Conservation (phyloP, 2,113 vertebrate genomes). For the Sorex fumeus region DNA sequence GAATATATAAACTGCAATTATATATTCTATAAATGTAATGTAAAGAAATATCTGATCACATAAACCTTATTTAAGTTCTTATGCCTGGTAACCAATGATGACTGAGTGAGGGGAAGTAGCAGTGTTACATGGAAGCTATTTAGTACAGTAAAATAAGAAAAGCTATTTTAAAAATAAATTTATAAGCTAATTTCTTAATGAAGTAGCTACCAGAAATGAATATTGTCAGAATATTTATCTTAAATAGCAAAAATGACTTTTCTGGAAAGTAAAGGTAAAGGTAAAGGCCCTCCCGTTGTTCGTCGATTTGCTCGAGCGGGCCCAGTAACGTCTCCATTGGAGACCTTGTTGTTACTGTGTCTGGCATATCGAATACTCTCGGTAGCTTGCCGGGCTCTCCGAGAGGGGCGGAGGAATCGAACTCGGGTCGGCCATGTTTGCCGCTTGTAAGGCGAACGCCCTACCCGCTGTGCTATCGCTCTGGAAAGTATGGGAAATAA, state of each 20-base stretch:
- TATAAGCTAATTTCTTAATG: neutral
- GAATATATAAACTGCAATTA: too few relatives aligned
- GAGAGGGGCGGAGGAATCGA: too few relatives aligned
- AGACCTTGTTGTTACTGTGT: too few relatives aligned
- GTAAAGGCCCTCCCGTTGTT: too few relatives aligned
- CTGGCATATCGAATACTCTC: too few relatives aligned
- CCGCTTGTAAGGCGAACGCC: too few relatives aligned
- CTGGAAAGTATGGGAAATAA: neutral
- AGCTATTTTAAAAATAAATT: neutral
- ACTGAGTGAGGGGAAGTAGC: neutral
- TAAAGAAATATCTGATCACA: neutral
- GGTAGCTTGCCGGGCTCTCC: too few relatives aligned
- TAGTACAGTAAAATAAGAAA: neutral
- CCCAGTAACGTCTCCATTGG: too few relatives aligned
- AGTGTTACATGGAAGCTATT: neutral
- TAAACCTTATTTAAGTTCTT: neutral
- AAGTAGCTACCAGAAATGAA: neutral
- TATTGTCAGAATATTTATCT: conserved; percentile 10
- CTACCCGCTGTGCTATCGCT: too few relatives aligned
- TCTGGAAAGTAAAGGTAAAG: too few relatives aligned
- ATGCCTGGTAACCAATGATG: conserved; percentile 12
- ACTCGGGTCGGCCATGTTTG: too few relatives aligned
- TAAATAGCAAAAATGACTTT: neutral
- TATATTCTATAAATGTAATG: neutral
- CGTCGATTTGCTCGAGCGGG: too few relatives aligned